Percentiles rank a stretch among this genome's conserved stretches.
Evolutionary conservation across 2,888 invertebrate genomes (phyloP).

Genomic region (Mycalesis mineus): DNA sequence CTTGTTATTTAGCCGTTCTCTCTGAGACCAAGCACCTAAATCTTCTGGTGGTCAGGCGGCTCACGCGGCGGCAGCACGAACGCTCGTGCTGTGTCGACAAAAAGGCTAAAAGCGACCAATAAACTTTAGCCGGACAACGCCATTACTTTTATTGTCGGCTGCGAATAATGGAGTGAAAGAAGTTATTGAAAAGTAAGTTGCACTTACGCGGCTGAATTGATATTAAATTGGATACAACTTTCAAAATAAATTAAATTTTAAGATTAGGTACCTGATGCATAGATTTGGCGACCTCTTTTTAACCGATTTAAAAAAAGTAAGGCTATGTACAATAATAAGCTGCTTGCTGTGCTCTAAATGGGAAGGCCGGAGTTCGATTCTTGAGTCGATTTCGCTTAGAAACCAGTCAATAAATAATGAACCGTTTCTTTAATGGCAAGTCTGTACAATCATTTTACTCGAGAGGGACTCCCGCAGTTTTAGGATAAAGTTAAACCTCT

Average conservation of each 20-base stretch:
- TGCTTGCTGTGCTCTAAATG: no score
- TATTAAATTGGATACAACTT: neutral
- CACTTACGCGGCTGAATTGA: neutral
- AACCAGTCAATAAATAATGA: no score
- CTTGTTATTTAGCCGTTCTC: conserved; percentile 6
- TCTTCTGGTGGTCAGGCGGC: conserved; percentile 21
- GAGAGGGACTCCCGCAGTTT: no score
- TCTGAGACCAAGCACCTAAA: conserved; percentile 10
- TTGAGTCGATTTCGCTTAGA: no score
- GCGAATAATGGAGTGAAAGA: conserved; percentile 2
- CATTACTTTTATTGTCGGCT: conserved; percentile 7
- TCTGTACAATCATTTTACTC: no score
- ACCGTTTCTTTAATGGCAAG: no score
- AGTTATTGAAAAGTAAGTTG: neutral
- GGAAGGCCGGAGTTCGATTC: no score
- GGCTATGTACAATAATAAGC: no score
- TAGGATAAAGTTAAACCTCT: no score
- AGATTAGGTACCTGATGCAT: no score
- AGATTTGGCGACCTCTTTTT: no score
- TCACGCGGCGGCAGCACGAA: conserved; percentile 30
- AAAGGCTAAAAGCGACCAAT: conserved; percentile 19
- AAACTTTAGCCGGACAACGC: conserved; percentile 15
- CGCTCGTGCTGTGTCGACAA: conserved; percentile 24
- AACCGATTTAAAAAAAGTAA: no score
- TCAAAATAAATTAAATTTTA: neutral